Percentiles rank a stretch among this genome's conserved stretches.
phyloP scores from a whole-genome alignment of 2,113 vertebrate species.

The Mellivora capensis region DNA sequence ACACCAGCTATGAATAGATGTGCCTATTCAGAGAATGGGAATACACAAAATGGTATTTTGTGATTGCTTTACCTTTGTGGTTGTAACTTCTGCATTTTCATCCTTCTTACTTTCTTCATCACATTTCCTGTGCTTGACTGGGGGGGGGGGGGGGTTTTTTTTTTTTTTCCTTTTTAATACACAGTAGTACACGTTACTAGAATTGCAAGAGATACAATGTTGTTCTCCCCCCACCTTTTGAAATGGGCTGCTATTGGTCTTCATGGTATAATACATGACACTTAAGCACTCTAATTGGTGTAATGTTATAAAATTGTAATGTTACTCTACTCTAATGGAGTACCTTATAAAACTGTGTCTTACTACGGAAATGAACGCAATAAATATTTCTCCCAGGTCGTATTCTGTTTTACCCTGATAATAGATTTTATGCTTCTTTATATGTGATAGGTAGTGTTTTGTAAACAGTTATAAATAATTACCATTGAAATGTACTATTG shows the following conservation, averaged over 20 bases:
- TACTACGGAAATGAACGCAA: slow-evolving; percentile 9
- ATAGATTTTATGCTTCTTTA: background rate
- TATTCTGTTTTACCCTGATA: background rate
- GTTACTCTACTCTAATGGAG: background rate
- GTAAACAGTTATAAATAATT: background rate
- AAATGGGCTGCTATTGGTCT: background rate
- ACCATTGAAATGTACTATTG: background rate
- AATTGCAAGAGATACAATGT: background rate
- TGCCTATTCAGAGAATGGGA: background rate
- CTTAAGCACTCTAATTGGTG: background rate
- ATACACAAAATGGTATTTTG: background rate
- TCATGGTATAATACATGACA: background rate
- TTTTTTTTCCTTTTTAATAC: background rate
- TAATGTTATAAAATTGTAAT: background rate
- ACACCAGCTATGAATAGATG: background rate
- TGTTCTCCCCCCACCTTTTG: background rate
- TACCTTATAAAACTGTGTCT: slow-evolving; percentile 12
- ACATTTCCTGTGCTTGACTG: background rate
- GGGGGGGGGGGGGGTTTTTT: background rate
- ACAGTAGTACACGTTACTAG: background rate
- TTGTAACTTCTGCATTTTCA: background rate
- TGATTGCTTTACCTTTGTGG: background rate
- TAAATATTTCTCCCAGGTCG: slow-evolving; percentile 10
- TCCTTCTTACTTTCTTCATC: background rate
- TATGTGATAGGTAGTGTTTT: background rate